Conservation (phyloP, 2,113 vertebrate species). For the Ascaphus truei region DNA sequence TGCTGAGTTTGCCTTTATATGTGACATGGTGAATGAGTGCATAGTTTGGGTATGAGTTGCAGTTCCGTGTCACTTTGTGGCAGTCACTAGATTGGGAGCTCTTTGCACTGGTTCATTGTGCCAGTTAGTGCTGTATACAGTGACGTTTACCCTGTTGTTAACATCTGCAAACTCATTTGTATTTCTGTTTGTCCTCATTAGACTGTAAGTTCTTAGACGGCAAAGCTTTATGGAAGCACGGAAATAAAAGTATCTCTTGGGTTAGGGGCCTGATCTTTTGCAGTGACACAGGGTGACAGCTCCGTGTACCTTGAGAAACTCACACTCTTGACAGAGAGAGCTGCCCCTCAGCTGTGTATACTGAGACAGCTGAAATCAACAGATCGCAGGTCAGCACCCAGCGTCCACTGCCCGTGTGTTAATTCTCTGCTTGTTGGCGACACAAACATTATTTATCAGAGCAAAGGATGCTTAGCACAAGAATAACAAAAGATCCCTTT, state of each 20-base stretch:
- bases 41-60: no score
- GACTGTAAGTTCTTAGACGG: no score
- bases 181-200: no score
- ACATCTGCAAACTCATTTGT: no score
- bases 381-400: not conserved
- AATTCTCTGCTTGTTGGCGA: conserved; percentile 9
- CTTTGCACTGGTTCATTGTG: no score
- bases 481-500: not conserved
- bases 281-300: conserved; percentile 9
- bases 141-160: no score
- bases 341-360: not conserved
- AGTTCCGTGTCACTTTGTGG: no score
- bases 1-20: no score
- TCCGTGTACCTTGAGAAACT: not conserved
- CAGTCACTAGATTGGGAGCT: no score
- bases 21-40: no score
- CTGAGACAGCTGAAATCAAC: not conserved
- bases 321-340: not conserved
- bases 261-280: not conserved
- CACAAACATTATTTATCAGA: conserved; percentile 19
- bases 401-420: not conserved
- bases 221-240: not conserved
- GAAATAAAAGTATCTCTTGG: not conserved
- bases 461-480: not conserved
- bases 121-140: no score